Base-by-base conservation (phyloP, 2,113 vertebrate genomes). In the Puffinus mauretanicus region DNA sequence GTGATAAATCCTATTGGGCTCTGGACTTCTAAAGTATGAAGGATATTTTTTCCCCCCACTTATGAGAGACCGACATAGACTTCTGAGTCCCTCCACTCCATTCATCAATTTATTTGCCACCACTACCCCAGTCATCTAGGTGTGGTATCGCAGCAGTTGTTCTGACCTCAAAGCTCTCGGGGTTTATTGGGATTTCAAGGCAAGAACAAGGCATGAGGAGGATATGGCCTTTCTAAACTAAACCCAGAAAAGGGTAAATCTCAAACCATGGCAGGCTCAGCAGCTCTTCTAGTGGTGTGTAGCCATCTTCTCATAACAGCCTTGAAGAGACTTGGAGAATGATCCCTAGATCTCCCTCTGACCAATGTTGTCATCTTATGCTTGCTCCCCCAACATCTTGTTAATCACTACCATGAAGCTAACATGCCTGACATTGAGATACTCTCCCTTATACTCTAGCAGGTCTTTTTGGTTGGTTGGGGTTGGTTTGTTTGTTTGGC, bases 1-100 rank as follows among this genome's bases (percentile, higher is more conserved):
- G 38, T 47, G 38, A 64, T 75, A 83, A 83, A 66, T 76, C 32
- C 40, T 26, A 21, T 3, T 7, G 11, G 19, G 17, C 72, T 86
- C 54, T 70, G 20, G 40, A 73, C n/a, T 81, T 73, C 8, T 38
- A 36, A 30, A 6, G 7, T 46, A 49, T 20, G 40, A 78, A 84
- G 62, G 27, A 65, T 5, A 71, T 55, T 46, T 16, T 7, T 1
- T 5, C 1, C 4, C 9, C 22, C 3, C 7, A 5, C 24, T 82
- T 81, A 46, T 30, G 6, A 79, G 8, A 92, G 19, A 65, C 6
- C 10, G 27, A 24, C 34, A 47, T 0, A 92, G 19, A 57, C 6
- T 84, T 81, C 13, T 40, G 29, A 85, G 44, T 66, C 13, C 27
- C 25, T 47, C 34, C 29, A 51, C 36, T 62, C 24, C 16, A 17